phyloP scores from a whole-genome alignment of 2,797 vertebrate genomes.

The Telmatherina bonti region DNA sequence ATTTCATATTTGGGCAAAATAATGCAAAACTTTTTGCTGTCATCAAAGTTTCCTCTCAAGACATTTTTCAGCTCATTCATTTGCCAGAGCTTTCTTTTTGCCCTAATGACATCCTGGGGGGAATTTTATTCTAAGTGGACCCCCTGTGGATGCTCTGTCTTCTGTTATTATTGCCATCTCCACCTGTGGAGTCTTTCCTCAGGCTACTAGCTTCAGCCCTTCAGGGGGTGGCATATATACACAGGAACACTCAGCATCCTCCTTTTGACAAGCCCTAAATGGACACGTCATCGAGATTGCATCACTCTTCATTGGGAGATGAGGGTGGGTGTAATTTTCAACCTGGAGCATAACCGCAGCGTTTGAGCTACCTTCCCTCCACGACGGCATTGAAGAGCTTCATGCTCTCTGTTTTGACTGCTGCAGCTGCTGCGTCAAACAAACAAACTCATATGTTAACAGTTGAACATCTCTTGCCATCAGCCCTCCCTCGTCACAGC shows the following conservation, averaged over 20 bases:
- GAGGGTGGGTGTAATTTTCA: constrained; percentile 32
- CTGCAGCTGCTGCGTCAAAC: constrained; percentile 14
- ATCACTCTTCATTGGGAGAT: constrained; percentile 37
- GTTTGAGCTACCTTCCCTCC: constrained; percentile 2
- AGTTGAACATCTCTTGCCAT: constrained; percentile 51
- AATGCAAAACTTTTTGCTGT: not conserved
- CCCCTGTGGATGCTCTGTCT: constrained; percentile 52
- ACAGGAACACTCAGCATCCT: constrained; percentile 22
- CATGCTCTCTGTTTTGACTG: constrained; percentile 27
- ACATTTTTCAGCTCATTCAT: constrained; percentile 5
- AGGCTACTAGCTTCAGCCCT: constrained; percentile 50
- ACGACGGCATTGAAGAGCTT: constrained; percentile 35
- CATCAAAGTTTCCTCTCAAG: constrained; percentile 16
- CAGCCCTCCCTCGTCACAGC: constrained; percentile 36
- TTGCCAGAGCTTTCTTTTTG: constrained; percentile 16
- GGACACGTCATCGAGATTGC: constrained; percentile 46
- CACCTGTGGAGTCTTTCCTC: constrained; percentile 69
- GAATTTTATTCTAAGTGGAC: constrained; percentile 48
- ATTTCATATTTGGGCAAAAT: not conserved
- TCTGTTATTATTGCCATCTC: constrained; percentile 54
- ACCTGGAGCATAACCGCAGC: constrained; percentile 32
- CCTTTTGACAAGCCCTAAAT: constrained; percentile 49
- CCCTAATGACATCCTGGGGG: constrained; percentile 32
- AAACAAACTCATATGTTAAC: constrained; percentile 28
- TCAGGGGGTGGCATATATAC: constrained; percentile 36